Conservation (phyloP, 2,113 vertebrate genomes). For the Syrmaticus mikado region DNA sequence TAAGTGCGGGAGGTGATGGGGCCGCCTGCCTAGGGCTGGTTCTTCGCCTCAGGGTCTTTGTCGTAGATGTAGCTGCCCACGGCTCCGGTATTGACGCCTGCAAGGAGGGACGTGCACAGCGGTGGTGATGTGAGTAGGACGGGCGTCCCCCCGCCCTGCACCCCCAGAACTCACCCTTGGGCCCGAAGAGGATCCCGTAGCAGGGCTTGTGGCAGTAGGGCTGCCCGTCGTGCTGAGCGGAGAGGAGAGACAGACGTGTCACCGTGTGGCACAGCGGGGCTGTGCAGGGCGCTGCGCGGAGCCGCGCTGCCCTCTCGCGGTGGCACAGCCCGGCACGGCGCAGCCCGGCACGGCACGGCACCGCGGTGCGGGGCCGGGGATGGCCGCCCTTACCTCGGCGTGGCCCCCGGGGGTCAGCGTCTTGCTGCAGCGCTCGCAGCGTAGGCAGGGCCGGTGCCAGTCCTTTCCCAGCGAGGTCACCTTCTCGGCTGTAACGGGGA, state of each 20-base stretch:
- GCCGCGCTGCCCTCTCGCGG: not conserved
- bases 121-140: rapidly evolving
- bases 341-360: not conserved
- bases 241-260: not conserved
- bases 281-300: not conserved
- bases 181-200: constrained; percentile 85
- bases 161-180: constrained; percentile 78
- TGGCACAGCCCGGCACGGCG: not conserved
- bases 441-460: constrained; percentile 97
- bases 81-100: constrained; percentile 96
- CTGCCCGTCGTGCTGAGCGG: constrained; percentile 77
- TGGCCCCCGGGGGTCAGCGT: constrained; percentile 93
- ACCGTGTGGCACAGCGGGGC: not conserved
- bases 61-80: constrained; percentile 99
- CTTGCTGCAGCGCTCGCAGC: constrained; percentile 95
- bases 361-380: not conserved
- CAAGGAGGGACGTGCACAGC: not conserved
- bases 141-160: not conserved
- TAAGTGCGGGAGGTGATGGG: not conserved
- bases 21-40: constrained; percentile 84
- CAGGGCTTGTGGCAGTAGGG: constrained; percentile 87
- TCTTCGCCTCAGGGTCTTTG: constrained; percentile 87
- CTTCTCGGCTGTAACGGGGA: constrained; percentile 87
- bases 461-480: constrained; percentile 98
- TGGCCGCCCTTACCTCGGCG: constrained; percentile 84